These are phyloP conservation scores for Pelobates fuscus DNA, from an alignment of 2,113 vertebrate species.

Conservation along the genomic window DNA sequence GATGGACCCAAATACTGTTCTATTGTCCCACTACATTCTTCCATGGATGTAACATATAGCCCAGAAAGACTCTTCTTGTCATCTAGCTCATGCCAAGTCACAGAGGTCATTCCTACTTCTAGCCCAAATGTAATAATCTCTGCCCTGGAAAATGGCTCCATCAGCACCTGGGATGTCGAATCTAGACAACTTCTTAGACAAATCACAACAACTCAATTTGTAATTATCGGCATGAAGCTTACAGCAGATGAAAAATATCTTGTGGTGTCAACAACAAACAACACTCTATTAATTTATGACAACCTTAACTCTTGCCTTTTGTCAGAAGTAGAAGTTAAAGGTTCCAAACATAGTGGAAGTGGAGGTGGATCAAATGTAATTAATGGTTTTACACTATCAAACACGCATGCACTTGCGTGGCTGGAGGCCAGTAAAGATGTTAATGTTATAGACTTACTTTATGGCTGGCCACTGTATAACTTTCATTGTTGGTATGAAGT, in stretches of 20 bases:
- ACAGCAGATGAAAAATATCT: slow-evolving; percentile 92
- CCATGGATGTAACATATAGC: slow-evolving; percentile 96
- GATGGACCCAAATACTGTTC: slow-evolving; percentile 98
- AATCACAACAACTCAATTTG: slow-evolving; percentile 90
- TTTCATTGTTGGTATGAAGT: slow-evolving; percentile 99
- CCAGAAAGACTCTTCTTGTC: slow-evolving; percentile 90
- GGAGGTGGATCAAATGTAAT: slow-evolving; percentile 85
- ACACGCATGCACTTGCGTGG: slow-evolving; percentile 94
- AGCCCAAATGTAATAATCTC: slow-evolving; percentile 90
- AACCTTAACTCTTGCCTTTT: slow-evolving; percentile 95
- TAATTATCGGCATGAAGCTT: slow-evolving; percentile 92
- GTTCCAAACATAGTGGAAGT: slow-evolving; percentile 84
- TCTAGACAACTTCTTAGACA: slow-evolving; percentile 87
- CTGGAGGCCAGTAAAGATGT: slow-evolving; percentile 96
- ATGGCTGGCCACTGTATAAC: slow-evolving; percentile 96
- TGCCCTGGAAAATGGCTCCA: slow-evolving; percentile 93
- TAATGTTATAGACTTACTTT: slow-evolving; percentile 92
- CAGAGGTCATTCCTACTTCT: slow-evolving; percentile 89
- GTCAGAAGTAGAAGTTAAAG: slow-evolving; percentile 96
- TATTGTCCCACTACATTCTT: slow-evolving; percentile 94
- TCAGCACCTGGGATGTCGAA: slow-evolving; percentile 97
- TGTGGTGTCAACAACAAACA: slow-evolving; percentile 95
- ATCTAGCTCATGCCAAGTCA: slow-evolving; percentile 92
- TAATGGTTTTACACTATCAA: slow-evolving; percentile 91
- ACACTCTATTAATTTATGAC: slow-evolving; percentile 94